Percentiles rank a stretch among this genome's conserved stretches.
Evolutionary conservation across 1,140 invertebrate genomes (phyloP).

Genomic region (Drosophila obscura): DNA sequence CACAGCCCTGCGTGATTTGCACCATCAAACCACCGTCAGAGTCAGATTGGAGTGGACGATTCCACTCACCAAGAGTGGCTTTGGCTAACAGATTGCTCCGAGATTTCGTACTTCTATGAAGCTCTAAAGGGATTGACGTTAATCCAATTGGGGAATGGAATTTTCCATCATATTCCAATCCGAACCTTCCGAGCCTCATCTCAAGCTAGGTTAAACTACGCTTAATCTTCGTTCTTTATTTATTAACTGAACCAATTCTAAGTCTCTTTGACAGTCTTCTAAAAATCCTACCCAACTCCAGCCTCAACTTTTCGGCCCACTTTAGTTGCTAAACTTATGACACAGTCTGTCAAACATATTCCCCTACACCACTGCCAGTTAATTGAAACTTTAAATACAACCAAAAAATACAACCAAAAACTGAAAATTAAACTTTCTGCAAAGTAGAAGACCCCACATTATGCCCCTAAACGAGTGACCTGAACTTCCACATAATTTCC

Average conservation of each 20-base stretch:
- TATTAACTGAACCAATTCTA: too few relatives aligned
- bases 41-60: slow-evolving; percentile 13
- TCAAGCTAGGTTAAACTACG: not conserved
- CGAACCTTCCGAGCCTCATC: not conserved
- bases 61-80: slow-evolving; percentile 16
- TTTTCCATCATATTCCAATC: too few relatives aligned
- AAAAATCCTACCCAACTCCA: not conserved
- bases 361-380: slow-evolving; percentile 27
- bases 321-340: slow-evolving; percentile 32
- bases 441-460: not conserved
- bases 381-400: slow-evolving; percentile 64
- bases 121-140: not conserved
- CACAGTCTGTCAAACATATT: slow-evolving; percentile 48
- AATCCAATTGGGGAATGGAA: not conserved
- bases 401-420: slow-evolving; percentile 9
- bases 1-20: slow-evolving; percentile 56
- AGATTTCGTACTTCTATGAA: slow-evolving; percentile 4
- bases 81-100: slow-evolving; percentile 44
- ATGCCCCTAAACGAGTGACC: slow-evolving; percentile 12
- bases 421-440: slow-evolving; percentile 32
- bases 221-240: not conserved
- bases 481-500: slow-evolving; percentile 54
- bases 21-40: slow-evolving; percentile 22
- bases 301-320: slow-evolving; percentile 3
- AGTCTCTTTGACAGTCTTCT: too few relatives aligned